Evolutionary conservation across 2,113 vertebrate genomes (phyloP), one percentile per base, ranked within the genome.

Genomic region (Ptyas mucosa): DNA sequence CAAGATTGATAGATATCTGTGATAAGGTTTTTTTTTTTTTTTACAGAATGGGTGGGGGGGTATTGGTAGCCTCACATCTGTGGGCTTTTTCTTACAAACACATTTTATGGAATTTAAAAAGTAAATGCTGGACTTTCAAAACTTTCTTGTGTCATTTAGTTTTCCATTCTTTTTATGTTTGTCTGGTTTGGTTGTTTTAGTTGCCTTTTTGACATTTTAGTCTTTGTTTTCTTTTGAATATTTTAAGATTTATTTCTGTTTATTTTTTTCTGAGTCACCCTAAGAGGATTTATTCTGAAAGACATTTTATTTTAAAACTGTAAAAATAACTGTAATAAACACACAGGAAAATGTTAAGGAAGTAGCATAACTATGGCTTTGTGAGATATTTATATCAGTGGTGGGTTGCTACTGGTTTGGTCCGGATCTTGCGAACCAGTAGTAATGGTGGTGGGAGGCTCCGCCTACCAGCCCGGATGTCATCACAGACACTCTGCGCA

Each of bases 11-110:
- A 23, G 34, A 21, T 89, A 54, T 55, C 34, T 55, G 54, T 39
- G 34, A 43, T 39, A 43, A 23, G 2, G n/a, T n/a, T n/a, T n/a
- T 20, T 55, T 20, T n/a, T 4, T 53, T 54, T 54, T 57, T 89
- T 11, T 14, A 23, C 3, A 10, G 20, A n/a, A n/a, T n/a, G n/a
- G 21, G 11, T 3, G 8, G 8, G 18, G 8, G 18, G 0, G 8
- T 39, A 39, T 81, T 81, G 18, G 21, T 81, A 23, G 34, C 11
- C 54, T 89, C 34, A 89, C 88, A 57, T 57, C 34, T 26, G 23
- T 43, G 88, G 12, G 43, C 12, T 39, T 55, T 24, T 39, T 8
- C 34, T 39, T 34, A 49, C 46, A 87, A 34, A 11, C 34, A 15
- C 29, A 57, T 89, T 43, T 39, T 24, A 55, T 89, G 21, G n/a